Base-by-base conservation (phyloP, 2,113 vertebrate species). In the Taurulus bubalis region DNA sequence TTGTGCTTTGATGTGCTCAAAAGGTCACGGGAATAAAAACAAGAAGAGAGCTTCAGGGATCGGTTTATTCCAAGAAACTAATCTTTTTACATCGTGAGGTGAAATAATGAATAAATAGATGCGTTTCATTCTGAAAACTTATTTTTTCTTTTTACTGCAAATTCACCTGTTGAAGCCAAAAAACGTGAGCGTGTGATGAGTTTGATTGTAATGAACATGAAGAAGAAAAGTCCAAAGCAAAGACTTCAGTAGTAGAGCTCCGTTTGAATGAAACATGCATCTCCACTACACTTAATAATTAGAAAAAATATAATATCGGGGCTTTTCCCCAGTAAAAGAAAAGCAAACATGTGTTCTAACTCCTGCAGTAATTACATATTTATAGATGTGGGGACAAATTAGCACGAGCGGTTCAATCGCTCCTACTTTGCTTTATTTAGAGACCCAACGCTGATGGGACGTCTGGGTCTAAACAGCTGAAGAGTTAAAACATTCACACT, bases 21-120 rank as follows among this genome's bases (percentile, higher is more conserved):
- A 28, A 51, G 40, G 24, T 42, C 58, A 74, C 34, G 55, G 28
- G 30, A 88, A 87, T 77, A 78, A 82, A 84, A 86, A 84, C 45
- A 79, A 10, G 47, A 4, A 4, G 34, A 34, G 42, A 63, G 51
- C 76, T 77, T 80, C 62, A 79, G 68, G 38, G 66, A 58, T 60
- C 45, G 70, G 79, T 93, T 93, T 93, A 93, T 92, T 94, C 79
- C 86, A 84, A 84, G 56, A 84, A 86, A 75, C 85, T 75, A 69
- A 42, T 70, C 32, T 79, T 75, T 85, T 63, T 71, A 85, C 82
- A 86, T 24, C 0, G n/a, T 80, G 76, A 73, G 51, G 30, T 85
- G 85, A 86, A 83, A 87, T 83, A 68, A 83, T 8, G 78, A 92
- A 94, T 92, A 92, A 93, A 91, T 92, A 84, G 72, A 83, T 67